A percentile compares a stretch with the other conserved stretches of the same genome.
These are phyloP conservation scores for Nestor notabilis DNA, from an alignment of 2,113 vertebrate genomes.

Conservation along the genomic window DNA sequence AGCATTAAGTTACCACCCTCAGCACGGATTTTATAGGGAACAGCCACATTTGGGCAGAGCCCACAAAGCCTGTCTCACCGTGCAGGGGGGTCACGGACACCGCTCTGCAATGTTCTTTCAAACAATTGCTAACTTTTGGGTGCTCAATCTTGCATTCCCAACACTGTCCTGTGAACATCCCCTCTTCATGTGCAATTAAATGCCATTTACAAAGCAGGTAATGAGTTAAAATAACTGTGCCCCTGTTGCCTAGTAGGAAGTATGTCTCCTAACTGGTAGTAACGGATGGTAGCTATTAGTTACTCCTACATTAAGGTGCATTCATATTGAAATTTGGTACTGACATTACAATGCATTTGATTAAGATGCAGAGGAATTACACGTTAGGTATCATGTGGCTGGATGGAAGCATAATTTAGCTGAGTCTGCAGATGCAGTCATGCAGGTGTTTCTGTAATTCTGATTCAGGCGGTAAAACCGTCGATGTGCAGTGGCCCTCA, in stretches of 20 bases:
- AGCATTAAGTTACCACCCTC: not conserved
- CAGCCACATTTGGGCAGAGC: not conserved
- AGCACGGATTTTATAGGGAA: not conserved
- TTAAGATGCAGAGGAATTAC: slow-evolving; percentile 60
- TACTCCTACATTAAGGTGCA: slow-evolving; percentile 56
- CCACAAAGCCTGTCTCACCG: accelerated
- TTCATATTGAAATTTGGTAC: slow-evolving; percentile 57
- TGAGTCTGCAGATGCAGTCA: slow-evolving; percentile 68
- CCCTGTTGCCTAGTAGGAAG: not conserved
- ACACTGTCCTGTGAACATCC: not conserved
- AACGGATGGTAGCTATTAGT: slow-evolving; percentile 45
- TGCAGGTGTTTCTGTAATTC: slow-evolving; percentile 60
- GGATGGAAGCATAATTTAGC: slow-evolving; percentile 34
- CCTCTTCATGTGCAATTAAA: not conserved
- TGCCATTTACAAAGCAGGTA: slow-evolving; percentile 30
- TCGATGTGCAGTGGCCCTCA: slow-evolving; percentile 49
- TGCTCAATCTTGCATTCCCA: not conserved
- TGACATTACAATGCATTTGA: slow-evolving; percentile 45
- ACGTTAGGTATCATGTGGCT: slow-evolving; percentile 37
- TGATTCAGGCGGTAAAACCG: slow-evolving; percentile 31
- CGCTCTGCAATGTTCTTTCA: not conserved
- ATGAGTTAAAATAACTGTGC: not conserved
- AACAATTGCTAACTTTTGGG: not conserved
- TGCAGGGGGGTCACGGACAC: not conserved
- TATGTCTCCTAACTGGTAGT: slow-evolving; percentile 25